These are phyloP conservation scores for Trissolcus japonicus DNA, from an alignment of 2,888 invertebrate species.

Conservation along the genomic window DNA sequence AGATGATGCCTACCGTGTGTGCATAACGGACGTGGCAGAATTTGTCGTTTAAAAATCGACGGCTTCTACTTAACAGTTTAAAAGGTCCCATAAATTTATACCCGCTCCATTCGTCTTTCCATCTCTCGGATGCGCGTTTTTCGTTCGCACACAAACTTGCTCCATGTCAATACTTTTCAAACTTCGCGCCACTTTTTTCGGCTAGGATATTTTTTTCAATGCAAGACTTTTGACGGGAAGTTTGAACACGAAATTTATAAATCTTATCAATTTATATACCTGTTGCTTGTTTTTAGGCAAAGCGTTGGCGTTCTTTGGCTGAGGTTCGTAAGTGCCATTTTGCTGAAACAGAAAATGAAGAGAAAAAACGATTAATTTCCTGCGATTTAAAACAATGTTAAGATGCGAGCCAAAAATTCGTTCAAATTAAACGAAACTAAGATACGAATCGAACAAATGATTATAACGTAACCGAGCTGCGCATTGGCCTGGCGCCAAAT, in stretches of 20 bases:
- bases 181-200: constrained; percentile 6
- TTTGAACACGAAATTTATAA: background rate
- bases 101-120: constrained; percentile 39
- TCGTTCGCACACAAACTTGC: constrained; percentile 17
- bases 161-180: constrained; percentile 1
- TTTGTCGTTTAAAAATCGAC: constrained; percentile 43
- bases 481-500: constrained; percentile 34
- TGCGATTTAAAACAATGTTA: background rate
- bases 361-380: constrained; percentile 8
- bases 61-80: constrained; percentile 45
- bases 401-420: constrained; percentile 8
- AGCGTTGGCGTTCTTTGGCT: constrained; percentile 67
- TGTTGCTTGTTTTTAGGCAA: constrained; percentile 65
- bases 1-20: constrained; percentile 40
- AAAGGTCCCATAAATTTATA: constrained; percentile 52
- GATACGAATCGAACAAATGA: constrained; percentile 18
- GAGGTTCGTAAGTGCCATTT: constrained; percentile 71
- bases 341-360: constrained; percentile 65
- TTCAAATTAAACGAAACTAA: constrained; percentile 19
- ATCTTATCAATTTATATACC: constrained; percentile 19
- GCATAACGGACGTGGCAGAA: constrained; percentile 43
- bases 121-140: constrained; percentile 10
- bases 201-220: background rate
- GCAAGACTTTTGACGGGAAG: background rate
- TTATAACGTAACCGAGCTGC: constrained; percentile 12